phyloP scores from a whole-genome alignment of 2,797 vertebrate genomes.

The Prionace glauca region DNA sequence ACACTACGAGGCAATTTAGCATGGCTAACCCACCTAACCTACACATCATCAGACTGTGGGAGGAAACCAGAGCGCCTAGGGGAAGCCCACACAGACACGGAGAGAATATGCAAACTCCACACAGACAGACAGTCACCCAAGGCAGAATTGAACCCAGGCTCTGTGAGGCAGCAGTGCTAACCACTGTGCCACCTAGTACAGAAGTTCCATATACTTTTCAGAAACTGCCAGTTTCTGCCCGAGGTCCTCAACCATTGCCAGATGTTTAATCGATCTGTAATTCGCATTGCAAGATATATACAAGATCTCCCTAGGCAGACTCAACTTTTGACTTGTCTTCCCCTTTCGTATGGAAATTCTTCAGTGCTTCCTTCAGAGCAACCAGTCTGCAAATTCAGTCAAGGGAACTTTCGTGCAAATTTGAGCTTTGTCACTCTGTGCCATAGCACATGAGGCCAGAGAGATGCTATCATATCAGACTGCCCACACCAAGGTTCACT shows the following conservation, averaged over 20 bases:
- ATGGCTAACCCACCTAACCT: no score
- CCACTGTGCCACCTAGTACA: no score
- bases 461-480: neutral
- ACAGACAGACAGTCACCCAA: no score
- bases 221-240: neutral
- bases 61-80: no score
- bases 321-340: neutral
- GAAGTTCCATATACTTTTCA: neutral
- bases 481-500: neutral
- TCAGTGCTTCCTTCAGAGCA: neutral
- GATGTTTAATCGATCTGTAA: neutral
- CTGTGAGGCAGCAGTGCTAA: no score
- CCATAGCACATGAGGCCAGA: no score
- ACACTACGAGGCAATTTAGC: no score
- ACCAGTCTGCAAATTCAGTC: neutral
- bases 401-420: neutral
- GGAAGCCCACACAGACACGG: no score
- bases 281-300: neutral
- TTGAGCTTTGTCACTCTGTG: neutral
- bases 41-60: no score
- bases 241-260: neutral
- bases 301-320: neutral
- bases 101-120: no score
- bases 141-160: no score
- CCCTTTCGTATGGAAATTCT: no score